Percentiles rank a stretch among this genome's conserved stretches.
These are phyloP conservation scores for Eretmocerus hayati DNA, from an alignment of 2,888 invertebrate genomes.

Conservation along the genomic window DNA sequence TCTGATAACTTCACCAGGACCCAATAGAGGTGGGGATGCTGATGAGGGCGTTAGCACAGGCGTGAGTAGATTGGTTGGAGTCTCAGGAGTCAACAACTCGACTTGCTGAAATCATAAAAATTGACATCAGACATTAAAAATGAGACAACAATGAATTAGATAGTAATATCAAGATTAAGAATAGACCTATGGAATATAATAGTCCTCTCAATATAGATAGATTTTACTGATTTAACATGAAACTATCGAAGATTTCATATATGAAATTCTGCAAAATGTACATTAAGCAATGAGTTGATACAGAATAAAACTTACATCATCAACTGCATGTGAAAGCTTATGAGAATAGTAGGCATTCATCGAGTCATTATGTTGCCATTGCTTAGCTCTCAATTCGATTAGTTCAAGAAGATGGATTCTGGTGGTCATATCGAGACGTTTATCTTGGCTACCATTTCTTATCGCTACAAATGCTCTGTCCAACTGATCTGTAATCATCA, in stretches of 20 bases:
- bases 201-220: no score
- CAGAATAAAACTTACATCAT: slow-evolving; percentile 40
- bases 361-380: slow-evolving; percentile 81
- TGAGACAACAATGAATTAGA: no score
- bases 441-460: slow-evolving; percentile 83
- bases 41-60: slow-evolving; percentile 47
- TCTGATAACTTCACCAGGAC: slow-evolving; percentile 78
- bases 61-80: slow-evolving; percentile 34
- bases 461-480: slow-evolving; percentile 77
- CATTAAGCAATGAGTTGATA: not conserved
- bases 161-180: no score
- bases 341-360: slow-evolving; percentile 73
- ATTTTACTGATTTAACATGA: no score
- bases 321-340: slow-evolving; percentile 44
- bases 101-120: slow-evolving; percentile 18
- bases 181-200: no score
- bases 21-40: slow-evolving; percentile 55
- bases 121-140: not conserved
- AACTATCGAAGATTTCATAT: no score
- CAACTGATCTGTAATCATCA: slow-evolving; percentile 60
- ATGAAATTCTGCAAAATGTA: no score
- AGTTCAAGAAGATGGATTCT: slow-evolving; percentile 84
- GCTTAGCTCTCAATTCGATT: slow-evolving; percentile 85
- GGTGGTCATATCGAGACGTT: slow-evolving; percentile 76
- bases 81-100: slow-evolving; percentile 31